Base-by-base conservation (phyloP, 2,888 invertebrate genomes). In the Drosophila anomalata region DNA sequence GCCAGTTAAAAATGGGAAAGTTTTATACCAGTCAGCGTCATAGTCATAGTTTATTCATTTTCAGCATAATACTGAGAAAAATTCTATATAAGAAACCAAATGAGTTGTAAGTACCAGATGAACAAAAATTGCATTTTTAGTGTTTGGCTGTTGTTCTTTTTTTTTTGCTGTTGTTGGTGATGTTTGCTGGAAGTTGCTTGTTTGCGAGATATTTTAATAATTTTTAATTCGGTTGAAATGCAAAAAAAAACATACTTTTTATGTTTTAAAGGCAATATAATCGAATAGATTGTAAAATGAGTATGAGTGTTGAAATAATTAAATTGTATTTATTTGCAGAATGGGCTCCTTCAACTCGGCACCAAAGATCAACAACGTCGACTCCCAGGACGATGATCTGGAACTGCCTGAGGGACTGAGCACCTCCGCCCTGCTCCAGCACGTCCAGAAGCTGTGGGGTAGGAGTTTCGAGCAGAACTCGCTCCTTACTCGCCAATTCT, bases 271-370 rank as follows among this genome's bases (percentile, higher is more conserved):
- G 24, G 62, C 62, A 51, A 39, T 31, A 47, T 52, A 63, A 63
- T 63, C 36, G 36, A 61, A 60, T 4, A 36, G 36, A n/a, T 7
- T 6, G 1, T n/a, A 0, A 14, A 7, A n/a, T 36, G 2, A 36
- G 6, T n/a, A 6, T n/a, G 6, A 6, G 0, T 0, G 36, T 36
- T 1, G 2, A 7, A 33, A 7, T 36, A 36, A 36, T 14, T 14
- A 2, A 0, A 7, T 36, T 36, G 7, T 20, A 4, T 42, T 42
- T 7, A 42, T 9, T 62, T 92, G 12, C 90, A 95, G 95, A 91
- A 95, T 95, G 95, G 95, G 95, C 75, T 95, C 95, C 89, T 95
- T 95, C 88, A 94, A 94, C 70, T 95, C 95, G 58, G 93, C 94
- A 17, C 94, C 95, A 47, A 94, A 94, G 90, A 94, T 94, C 71